These are phyloP conservation scores for Synergus itoensis DNA, from an alignment of 2,888 invertebrate species.

Conservation along the genomic window DNA sequence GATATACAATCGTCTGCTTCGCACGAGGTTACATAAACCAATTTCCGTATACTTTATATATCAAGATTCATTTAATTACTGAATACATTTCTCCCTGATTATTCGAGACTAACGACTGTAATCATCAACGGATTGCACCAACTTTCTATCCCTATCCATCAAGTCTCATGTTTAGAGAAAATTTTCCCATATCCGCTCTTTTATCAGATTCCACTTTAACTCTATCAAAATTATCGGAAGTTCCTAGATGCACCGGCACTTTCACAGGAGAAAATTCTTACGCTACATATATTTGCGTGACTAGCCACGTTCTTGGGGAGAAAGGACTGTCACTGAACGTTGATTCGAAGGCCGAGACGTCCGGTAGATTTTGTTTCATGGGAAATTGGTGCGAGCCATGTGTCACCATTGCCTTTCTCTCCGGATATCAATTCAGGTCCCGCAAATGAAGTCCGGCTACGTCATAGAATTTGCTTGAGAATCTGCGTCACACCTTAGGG, in stretches of 20 bases:
- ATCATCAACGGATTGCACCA: background rate
- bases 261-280: conserved; percentile 26
- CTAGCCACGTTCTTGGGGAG: conserved; percentile 27
- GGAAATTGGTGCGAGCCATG: conserved; percentile 47
- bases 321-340: conserved; percentile 33
- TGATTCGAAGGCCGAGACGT: conserved; percentile 47
- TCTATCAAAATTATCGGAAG: background rate
- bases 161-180: background rate
- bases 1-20: background rate
- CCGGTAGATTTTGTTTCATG: conserved; percentile 57
- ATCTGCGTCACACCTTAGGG: conserved; percentile 33
- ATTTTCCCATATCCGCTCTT: background rate
- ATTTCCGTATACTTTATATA: conserved; percentile 13
- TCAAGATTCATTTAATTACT: background rate
- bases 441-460: conserved; percentile 50
- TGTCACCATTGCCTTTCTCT: conserved; percentile 71
- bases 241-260: background rate
- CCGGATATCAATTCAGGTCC: conserved; percentile 61
- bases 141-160: conserved; percentile 29
- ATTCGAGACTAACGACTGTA: background rate
- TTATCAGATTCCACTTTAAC: background rate
- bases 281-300: conserved; percentile 20
- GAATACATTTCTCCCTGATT: background rate
- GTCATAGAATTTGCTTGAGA: conserved; percentile 30
- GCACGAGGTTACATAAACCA: background rate